Evolutionary conservation across 1,140 invertebrate species (phyloP).

Genomic region (Drosophila tani): DNA sequence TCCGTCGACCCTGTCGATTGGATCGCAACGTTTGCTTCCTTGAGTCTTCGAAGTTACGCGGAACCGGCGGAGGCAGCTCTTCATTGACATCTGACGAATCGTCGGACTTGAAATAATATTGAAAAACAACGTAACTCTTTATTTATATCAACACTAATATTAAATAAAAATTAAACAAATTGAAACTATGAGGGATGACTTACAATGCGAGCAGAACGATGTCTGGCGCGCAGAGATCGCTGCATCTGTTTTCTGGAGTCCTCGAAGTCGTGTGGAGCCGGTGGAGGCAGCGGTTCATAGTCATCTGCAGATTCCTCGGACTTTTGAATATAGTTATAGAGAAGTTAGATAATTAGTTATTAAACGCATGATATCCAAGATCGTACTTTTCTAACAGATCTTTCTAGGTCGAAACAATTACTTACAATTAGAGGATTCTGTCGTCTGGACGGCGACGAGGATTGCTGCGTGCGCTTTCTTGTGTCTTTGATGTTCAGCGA

Average conservation of each 20-base stretch:
- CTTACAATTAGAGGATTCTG: neutral
- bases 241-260: neutral
- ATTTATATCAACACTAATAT: too few relatives aligned
- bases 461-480: neutral
- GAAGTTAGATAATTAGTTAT: neutral
- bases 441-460: neutral
- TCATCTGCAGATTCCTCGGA: neutral
- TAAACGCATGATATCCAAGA: neutral
- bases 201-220: neutral
- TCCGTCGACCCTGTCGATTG: conserved; percentile 19
- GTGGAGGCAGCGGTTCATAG: neutral
- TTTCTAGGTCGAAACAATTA: neutral
- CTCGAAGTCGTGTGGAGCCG: neutral
- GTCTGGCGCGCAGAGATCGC: neutral
- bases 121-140: too few relatives aligned
- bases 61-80: neutral
- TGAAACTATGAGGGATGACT: neutral
- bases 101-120: too few relatives aligned
- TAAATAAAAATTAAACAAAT: too few relatives aligned
- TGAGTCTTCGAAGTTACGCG: neutral
- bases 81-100: neutral
- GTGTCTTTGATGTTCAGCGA: too few relatives aligned
- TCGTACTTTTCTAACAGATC: too few relatives aligned
- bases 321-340: neutral
- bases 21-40: neutral